A percentile compares a stretch with the other conserved stretches of the same genome.
Evolutionary conservation across 2,797 vertebrate species (phyloP).

Genomic region (Smutsia temminckii): DNA sequence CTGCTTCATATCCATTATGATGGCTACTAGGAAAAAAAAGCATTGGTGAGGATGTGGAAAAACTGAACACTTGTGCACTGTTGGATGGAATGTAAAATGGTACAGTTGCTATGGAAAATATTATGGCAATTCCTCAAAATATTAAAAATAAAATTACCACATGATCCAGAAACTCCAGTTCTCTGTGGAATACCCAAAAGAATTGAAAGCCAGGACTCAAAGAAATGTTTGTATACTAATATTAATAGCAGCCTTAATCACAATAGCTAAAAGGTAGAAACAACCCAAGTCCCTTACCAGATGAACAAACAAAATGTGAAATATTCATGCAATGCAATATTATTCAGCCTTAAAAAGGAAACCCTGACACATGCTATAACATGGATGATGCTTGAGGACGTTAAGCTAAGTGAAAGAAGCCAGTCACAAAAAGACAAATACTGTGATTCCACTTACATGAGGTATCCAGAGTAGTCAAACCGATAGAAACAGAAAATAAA

Average conservation of each 20-base stretch:
- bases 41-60: not conserved
- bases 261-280: not conserved
- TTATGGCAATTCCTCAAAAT: not conserved
- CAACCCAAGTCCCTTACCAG: not conserved
- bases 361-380: not conserved
- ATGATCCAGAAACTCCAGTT: not conserved
- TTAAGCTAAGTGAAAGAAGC: not conserved
- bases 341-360: not conserved
- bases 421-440: conserved; percentile 6
- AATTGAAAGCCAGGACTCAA: not conserved
- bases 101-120: not conserved
- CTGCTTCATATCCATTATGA: not conserved
- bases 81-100: not conserved
- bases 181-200: not conserved
- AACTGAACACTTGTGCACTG: not conserved
- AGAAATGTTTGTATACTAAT: not conserved
- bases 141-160: not conserved
- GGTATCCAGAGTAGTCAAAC: not conserved
- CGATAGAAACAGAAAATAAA: not conserved
- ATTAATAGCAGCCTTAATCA: not conserved
- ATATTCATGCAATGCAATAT: not conserved
- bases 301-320: not conserved
- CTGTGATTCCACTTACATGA: not conserved
- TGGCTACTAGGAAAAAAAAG: not conserved
- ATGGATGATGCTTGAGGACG: not conserved